phyloP scores from a whole-genome alignment of 2,797 vertebrate genomes.

The Geotrypetes seraphini region DNA sequence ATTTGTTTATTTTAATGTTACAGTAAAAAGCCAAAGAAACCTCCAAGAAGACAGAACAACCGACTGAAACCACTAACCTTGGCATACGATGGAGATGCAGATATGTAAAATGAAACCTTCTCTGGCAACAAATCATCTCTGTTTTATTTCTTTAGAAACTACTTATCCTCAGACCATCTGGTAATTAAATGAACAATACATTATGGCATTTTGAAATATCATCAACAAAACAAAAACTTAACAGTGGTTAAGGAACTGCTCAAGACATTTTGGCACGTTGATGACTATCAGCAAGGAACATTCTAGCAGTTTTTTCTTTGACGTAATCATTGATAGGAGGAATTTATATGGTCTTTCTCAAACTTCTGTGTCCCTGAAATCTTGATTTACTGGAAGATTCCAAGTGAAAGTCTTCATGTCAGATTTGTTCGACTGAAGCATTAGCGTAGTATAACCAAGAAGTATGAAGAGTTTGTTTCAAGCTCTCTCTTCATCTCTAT shows the following conservation, averaged over 20 bases:
- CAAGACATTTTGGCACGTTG: conserved; percentile 22
- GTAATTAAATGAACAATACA: conserved; percentile 25
- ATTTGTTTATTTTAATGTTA: conserved; percentile 9
- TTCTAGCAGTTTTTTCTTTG: conserved; percentile 18
- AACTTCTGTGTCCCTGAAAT: conserved; percentile 24
- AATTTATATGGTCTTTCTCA: conserved; percentile 24
- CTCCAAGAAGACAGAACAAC: conserved; percentile 93
- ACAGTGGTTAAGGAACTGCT: conserved; percentile 16
- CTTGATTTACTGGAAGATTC: conserved; percentile 12
- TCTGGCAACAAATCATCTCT: conserved; percentile 13
- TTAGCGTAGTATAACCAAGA: conserved; percentile 39
- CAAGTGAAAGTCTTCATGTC: conserved; percentile 12
- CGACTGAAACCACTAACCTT: conserved; percentile 93
- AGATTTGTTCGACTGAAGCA: conserved; percentile 12
- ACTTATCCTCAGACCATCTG: conserved; percentile 25
- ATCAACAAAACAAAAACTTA: conserved; percentile 19
- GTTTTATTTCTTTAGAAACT: conserved; percentile 23
- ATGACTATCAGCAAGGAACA: conserved; percentile 24
- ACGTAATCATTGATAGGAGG: conserved; percentile 22
- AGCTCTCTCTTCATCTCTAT: conserved; percentile 37
- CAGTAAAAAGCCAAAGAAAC: conserved; percentile 99
- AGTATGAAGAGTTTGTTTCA: conserved; percentile 46
- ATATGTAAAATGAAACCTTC: conserved; percentile 69
- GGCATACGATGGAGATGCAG: conserved; percentile 93
- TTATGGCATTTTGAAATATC: conserved; percentile 21